Percentiles rank a stretch among this genome's conserved stretches.
Evolutionary conservation across 2,113 vertebrate species (phyloP).

Genomic region (Lophochroa leadbeateri): DNA sequence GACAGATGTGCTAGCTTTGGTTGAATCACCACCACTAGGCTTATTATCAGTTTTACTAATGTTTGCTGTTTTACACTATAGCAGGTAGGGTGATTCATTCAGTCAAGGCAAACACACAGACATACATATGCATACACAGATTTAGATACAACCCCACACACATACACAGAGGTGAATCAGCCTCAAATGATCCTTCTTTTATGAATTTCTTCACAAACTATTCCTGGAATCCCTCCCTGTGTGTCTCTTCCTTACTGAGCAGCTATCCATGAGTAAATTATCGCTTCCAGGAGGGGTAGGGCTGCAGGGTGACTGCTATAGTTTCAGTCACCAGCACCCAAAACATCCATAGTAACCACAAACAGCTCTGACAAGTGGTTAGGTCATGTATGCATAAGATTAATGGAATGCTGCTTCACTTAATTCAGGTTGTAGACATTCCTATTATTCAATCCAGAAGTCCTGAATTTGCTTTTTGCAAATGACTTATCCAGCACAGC

Average conservation of each 20-base stretch:
- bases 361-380: neutral
- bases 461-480: neutral
- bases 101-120: constrained; percentile 39
- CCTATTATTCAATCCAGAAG: neutral
- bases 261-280: neutral
- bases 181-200: neutral
- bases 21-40: constrained; percentile 75
- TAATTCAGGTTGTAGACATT: neutral
- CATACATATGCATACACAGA: neutral
- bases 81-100: constrained; percentile 73
- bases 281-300: neutral
- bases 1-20: constrained; percentile 79
- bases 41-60: constrained; percentile 79
- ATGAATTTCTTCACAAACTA: neutral
- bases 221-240: neutral
- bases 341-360: neutral
- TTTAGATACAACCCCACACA: neutral
- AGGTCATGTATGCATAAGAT: neutral
- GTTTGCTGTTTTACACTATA: constrained; percentile 74
- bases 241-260: neutral
- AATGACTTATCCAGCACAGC: neutral
- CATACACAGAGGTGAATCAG: neutral
- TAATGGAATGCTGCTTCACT: neutral
- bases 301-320: neutral
- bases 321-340: neutral